phyloP scores from a whole-genome alignment of 2,113 vertebrate genomes.

The Lepisosteus osseus region DNA sequence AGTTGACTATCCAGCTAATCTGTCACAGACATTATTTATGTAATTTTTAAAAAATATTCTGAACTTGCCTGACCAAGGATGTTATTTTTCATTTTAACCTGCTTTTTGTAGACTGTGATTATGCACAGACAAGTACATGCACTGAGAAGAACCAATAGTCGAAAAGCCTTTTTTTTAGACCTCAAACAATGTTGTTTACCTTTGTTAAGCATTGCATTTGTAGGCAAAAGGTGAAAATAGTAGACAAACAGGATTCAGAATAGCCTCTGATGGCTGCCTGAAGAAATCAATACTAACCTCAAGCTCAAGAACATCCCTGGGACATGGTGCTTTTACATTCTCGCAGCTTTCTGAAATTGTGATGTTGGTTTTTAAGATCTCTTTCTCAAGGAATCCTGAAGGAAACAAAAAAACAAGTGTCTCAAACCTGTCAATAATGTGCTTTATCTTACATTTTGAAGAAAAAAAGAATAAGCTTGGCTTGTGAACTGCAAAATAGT shows the following conservation, averaged over 20 bases:
- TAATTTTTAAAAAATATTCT: neutral
- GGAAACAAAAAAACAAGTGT: neutral
- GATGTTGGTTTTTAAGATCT: constrained; percentile 41
- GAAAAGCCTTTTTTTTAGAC: neutral
- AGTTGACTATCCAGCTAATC: too few species aligned
- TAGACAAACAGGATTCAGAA: neutral
- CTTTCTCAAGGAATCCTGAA: constrained; percentile 41
- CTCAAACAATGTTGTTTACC: neutral
- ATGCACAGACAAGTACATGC: neutral
- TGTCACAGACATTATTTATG: too few species aligned
- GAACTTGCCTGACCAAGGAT: neutral
- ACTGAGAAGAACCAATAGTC: neutral
- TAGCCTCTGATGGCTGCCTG: neutral
- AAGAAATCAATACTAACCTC: constrained; percentile 35
- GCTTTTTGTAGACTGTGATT: neutral
- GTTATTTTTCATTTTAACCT: neutral
- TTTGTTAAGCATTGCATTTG: neutral
- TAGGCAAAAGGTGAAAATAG: neutral
- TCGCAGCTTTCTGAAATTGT: constrained; percentile 15
- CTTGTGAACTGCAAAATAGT: too few species aligned
- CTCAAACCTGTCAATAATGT: neutral
- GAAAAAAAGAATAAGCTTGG: neutral
- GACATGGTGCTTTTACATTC: constrained; percentile 28
- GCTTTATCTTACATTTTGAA: neutral
- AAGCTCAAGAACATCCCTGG: constrained; percentile 43